Evolutionary conservation across 2,797 vertebrate genomes (phyloP).

Genomic region (Tauraco hartlaubi): DNA sequence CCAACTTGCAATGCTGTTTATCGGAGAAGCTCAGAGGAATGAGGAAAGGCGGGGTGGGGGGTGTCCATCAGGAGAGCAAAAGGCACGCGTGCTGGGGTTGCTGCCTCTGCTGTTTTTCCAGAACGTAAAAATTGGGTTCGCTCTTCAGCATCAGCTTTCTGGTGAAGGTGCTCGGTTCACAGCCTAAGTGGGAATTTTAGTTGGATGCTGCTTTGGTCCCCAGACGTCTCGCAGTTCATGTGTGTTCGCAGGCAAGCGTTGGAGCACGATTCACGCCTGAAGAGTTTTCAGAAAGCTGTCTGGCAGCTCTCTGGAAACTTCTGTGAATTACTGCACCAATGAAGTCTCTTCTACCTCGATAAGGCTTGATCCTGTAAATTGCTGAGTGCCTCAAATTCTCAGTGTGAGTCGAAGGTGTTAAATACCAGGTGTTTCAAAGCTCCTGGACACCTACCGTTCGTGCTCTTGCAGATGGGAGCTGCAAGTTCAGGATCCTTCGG

Average conservation of each 20-base stretch:
- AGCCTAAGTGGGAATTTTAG: neutral
- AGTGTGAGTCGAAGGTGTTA: neutral
- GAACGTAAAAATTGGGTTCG: neutral
- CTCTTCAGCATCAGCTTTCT: slow-evolving; percentile 20
- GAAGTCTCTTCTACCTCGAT: slow-evolving; percentile 58
- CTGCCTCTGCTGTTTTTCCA: slow-evolving; percentile 25
- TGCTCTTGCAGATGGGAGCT: neutral
- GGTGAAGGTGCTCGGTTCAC: neutral
- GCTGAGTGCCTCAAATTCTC: slow-evolving; percentile 34
- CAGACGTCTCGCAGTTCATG: neutral
- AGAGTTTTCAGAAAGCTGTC: slow-evolving; percentile 45
- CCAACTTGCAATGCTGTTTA: slow-evolving; percentile 87
- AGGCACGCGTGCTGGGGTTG: slow-evolving; percentile 1
- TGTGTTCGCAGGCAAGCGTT: neutral
- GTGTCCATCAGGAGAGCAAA: slow-evolving; percentile 5
- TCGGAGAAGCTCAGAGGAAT: slow-evolving; percentile 70
- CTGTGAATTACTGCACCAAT: slow-evolving; percentile 5
- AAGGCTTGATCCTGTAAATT: slow-evolving; percentile 54
- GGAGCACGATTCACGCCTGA: neutral
- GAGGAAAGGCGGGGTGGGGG: neutral
- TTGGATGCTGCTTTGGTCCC: slow-evolving; percentile 37
- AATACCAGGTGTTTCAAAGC: slow-evolving; percentile 11
- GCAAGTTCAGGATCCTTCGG: slow-evolving; percentile 18
- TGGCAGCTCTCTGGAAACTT: slow-evolving; percentile 47
- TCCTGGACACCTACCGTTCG: neutral